Conservation (phyloP, 2,113 vertebrate genomes). For the Glaucomys volans region DNA sequence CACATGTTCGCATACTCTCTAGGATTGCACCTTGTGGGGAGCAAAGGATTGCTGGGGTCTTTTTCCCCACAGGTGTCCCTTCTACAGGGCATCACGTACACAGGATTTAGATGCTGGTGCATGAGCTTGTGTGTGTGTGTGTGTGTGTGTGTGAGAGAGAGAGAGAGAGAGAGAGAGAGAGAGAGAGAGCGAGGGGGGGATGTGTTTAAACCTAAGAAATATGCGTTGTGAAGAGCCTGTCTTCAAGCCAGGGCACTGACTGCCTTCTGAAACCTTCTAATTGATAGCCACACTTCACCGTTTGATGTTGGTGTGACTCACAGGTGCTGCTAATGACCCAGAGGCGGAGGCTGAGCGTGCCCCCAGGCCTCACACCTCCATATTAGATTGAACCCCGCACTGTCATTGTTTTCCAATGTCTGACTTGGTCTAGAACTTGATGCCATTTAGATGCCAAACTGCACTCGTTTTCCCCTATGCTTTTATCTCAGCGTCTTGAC, state of each 20-base stretch:
- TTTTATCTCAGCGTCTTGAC: neutral
- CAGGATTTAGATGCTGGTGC: neutral
- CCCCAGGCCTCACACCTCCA: neutral
- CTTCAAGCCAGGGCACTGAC: neutral
- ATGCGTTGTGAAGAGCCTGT: neutral
- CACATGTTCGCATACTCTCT: neutral
- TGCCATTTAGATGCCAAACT: neutral
- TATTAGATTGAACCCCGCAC: neutral
- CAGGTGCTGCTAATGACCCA: neutral
- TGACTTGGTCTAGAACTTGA: neutral
- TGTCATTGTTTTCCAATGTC: conserved; percentile 10
- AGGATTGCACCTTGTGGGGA: neutral
- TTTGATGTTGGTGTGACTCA: neutral
- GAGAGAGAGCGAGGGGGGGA: too few species aligned
- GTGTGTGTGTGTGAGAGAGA: neutral
- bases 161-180: too few species aligned
- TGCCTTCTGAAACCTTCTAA: neutral
- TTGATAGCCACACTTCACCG: neutral
- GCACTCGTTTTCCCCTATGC: neutral
- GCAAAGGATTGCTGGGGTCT: neutral
- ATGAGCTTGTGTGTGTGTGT: neutral
- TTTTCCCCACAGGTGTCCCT: neutral
- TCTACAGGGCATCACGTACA: neutral
- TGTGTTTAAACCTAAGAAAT: neutral
- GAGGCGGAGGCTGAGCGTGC: neutral